Base-by-base conservation (phyloP, 2,888 invertebrate genomes). In the Phyto melanocephala region DNA sequence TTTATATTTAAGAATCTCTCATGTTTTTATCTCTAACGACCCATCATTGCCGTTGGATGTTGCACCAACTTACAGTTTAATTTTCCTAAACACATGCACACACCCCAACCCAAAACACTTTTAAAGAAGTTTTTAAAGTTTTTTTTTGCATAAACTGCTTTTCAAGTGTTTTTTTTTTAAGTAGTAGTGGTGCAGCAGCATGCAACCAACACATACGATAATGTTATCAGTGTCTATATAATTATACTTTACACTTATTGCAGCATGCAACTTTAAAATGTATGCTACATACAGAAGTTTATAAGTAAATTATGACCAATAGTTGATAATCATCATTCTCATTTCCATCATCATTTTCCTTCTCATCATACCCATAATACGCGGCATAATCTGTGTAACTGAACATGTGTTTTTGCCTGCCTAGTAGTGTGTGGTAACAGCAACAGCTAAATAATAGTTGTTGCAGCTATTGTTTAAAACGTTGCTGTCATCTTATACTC, bases 241-340 rank as follows among this genome's bases (percentile, higher is more conserved):
- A 77, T 63, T 56, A 75, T 70, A 80, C 63, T 75, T 76, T 63
- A 76, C 80, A 80, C 80, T 80, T 76, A 62, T 70, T 70, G 75
- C 80, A 40, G 56, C 74, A 75, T 65, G 65, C 77, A 81, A 65
- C 42, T 28, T 20, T 17, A 15, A 47, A 15, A 17, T 17, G 50
- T 24, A 28, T 0, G 40, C n/a, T 40, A 20, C 37, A 17, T 58
- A 65, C 56, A 58, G 28, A 28, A 37, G 65, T 24, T 56, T 67
- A 75, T 67, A 58, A 67, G 65, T 75, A 37, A 75, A 67, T 75
- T 67, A 75, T 75, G 35, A 56, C 15, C 47, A 40, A 6, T 65
- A 24, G 24, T 47, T 28, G 10, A 45, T 24, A 47, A 65, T 35
- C 65, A 62, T 74, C 20, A 40, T 42, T 40, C 42, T 28, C 28